These are phyloP conservation scores for Phymastichus coffea DNA, from an alignment of 1,140 invertebrate genomes.

Conservation along the genomic window DNA sequence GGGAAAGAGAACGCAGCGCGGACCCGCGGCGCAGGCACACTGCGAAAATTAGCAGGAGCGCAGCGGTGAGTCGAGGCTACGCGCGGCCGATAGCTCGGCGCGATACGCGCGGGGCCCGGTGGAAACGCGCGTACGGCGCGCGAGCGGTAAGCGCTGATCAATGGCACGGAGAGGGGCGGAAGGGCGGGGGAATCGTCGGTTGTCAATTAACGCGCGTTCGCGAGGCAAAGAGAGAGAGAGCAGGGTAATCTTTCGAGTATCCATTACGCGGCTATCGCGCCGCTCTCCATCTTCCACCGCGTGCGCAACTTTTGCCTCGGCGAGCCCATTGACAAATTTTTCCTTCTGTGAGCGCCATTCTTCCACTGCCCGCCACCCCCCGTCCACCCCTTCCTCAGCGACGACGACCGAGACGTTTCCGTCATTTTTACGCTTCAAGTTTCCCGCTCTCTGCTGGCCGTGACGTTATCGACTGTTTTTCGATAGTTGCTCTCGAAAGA, in stretches of 20 bases:
- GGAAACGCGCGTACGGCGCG: no score
- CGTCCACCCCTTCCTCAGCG: no score
- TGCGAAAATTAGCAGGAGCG: conserved; percentile 14
- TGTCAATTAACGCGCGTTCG: conserved; percentile 41
- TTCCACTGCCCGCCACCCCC: no score
- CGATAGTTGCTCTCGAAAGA: conserved; percentile 35
- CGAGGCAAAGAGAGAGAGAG: conserved; percentile 21
- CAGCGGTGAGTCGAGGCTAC: no score
- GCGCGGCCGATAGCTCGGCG: conserved; percentile 2
- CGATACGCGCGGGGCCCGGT: background rate
- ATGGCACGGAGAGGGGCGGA: conserved; percentile 29
- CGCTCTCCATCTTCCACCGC: background rate
- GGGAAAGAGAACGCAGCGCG: no score
- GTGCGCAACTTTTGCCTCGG: background rate
- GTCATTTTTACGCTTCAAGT: conserved; percentile 11
- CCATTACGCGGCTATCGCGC: conserved; percentile 29
- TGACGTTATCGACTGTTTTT: conserved; percentile 44
- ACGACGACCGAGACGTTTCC: background rate
- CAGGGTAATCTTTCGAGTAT: conserved; percentile 46
- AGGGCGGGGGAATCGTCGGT: conserved; percentile 22
- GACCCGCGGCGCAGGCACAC: no score
- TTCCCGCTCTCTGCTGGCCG: conserved; percentile 30
- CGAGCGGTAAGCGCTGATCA: conserved; percentile 7
- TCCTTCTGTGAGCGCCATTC: background rate
- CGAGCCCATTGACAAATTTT: background rate